A percentile compares a stretch with the other conserved stretches of the same genome.
phyloP scores from a whole-genome alignment of 2,888 invertebrate species.

The Lysandra bellargus region DNA sequence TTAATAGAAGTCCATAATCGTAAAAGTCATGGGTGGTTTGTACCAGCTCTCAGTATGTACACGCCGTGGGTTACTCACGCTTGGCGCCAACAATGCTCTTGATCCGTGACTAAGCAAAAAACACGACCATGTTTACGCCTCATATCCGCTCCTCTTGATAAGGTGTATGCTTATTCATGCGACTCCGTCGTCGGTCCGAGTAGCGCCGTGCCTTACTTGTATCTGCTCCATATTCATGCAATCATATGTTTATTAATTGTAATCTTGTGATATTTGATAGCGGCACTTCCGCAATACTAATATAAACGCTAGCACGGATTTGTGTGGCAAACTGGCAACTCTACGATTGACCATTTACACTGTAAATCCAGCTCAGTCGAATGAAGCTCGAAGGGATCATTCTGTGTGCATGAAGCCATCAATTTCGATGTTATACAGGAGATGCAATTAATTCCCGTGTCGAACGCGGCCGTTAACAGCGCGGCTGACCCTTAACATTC shows the following conservation, averaged over 20 bases:
- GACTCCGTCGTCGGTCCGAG: not conserved
- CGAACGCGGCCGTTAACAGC: constrained; percentile 37
- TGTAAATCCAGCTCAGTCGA: not conserved
- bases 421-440: not conserved
- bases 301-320: not conserved
- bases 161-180: constrained; percentile 28
- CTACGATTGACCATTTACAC: not conserved
- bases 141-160: constrained; percentile 29
- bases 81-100: constrained; percentile 29
- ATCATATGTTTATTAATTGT: constrained; percentile 30
- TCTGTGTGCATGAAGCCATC: not conserved
- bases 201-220: not conserved
- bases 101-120: constrained; percentile 36
- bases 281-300: not conserved
- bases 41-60: not conserved
- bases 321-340: not conserved
- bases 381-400: not conserved
- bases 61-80: constrained; percentile 28
- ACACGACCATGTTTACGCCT: constrained; percentile 33
- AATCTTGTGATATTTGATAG: not conserved
- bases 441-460: constrained; percentile 10
- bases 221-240: constrained; percentile 17
- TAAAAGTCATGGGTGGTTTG: constrained; percentile 23
- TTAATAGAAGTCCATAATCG: constrained; percentile 19
- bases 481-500: constrained; percentile 49